Evolutionary conservation across 2,888 invertebrate species (phyloP).

Genomic region (Drepanosiphum platanoidis): DNA sequence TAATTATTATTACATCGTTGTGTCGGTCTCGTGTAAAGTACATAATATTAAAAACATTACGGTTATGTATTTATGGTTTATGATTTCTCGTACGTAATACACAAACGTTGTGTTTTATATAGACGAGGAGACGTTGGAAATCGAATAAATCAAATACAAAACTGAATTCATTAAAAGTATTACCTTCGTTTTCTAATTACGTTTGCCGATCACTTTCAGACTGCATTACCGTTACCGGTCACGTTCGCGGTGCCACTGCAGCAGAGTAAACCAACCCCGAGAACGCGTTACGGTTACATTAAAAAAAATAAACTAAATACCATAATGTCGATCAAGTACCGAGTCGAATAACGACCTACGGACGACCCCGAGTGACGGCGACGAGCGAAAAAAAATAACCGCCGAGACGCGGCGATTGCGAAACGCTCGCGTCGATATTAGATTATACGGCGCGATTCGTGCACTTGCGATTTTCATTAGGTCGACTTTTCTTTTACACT

Average conservation of each 20-base stretch:
- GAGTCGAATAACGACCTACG: not conserved
- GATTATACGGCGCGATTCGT: not conserved
- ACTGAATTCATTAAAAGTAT: not conserved
- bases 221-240: not conserved
- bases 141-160: not conserved
- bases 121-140: not conserved
- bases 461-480: not conserved
- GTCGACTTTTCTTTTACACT: not conserved
- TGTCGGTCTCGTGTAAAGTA: no score
- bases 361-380: not conserved
- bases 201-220: slow-evolving; percentile 24
- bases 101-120: no score
- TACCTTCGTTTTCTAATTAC: slow-evolving; percentile 10
- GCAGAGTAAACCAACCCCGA: not conserved
- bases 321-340: not conserved
- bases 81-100: not conserved
- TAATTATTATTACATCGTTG: no score
- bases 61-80: not conserved
- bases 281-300: not conserved
- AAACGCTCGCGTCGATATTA: not conserved
- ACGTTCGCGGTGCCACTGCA: not conserved
- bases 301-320: not conserved
- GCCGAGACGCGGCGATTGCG: not conserved
- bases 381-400: not conserved
- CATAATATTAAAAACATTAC: no score